phyloP scores from a whole-genome alignment of 1,140 invertebrate genomes.

The Zaprionus inermis region DNA sequence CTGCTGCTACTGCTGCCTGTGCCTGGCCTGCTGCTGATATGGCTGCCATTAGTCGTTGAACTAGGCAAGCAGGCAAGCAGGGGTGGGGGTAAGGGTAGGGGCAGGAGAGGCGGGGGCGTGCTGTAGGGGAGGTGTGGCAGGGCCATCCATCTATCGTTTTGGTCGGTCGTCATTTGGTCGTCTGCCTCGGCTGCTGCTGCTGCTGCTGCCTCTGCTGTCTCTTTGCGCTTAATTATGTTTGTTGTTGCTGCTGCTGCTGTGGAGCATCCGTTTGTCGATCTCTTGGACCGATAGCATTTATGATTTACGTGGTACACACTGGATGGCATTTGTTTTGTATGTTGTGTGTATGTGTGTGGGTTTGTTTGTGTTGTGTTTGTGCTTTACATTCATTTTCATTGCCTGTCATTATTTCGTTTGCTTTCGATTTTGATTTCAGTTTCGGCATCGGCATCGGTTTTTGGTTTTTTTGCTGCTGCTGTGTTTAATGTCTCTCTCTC shows the following conservation, averaged over 20 bases:
- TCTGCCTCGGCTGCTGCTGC: constrained; percentile 51
- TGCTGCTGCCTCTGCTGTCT: constrained; percentile 36
- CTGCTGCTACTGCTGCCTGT: constrained; percentile 21
- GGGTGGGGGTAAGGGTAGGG: background rate
- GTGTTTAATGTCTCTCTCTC: constrained; percentile 20
- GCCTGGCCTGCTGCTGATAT: constrained; percentile 31
- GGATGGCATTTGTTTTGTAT: constrained; percentile 64
- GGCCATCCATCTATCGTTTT: constrained; percentile 65
- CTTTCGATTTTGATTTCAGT: constrained; percentile 72
- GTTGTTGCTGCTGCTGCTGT: constrained; percentile 35
- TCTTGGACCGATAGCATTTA: constrained; percentile 73
- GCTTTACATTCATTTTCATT: constrained; percentile 77
- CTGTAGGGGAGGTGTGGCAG: background rate
- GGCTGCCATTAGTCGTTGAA: constrained; percentile 36
- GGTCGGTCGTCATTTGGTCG: constrained; percentile 44
- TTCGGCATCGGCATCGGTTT: constrained; percentile 47
- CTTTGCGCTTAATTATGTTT: constrained; percentile 77
- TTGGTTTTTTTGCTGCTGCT: constrained; percentile 33
- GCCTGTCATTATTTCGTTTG: constrained; percentile 74
- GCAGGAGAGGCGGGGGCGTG: background rate
- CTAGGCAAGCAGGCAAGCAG: background rate
- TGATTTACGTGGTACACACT: constrained; percentile 81
- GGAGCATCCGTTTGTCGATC: constrained; percentile 80
- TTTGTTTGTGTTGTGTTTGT: constrained; percentile 22
- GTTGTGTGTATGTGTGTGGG: constrained; percentile 46